Base-by-base conservation (phyloP, 1,140 invertebrate genomes). In the Araneus ventricosus region DNA sequence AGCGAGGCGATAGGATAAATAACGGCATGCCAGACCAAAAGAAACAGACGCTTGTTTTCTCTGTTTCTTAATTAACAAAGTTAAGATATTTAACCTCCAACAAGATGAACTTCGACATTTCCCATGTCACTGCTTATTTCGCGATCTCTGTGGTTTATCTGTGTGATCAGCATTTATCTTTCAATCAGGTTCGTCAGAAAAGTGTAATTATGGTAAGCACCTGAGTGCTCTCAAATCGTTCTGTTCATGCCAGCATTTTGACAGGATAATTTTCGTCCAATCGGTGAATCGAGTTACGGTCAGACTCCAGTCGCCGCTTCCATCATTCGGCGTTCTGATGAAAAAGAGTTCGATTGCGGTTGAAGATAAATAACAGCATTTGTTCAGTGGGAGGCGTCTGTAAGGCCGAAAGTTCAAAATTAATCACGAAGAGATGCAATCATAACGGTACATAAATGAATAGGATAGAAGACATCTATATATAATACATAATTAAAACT, bases 151-250 rank as follows among this genome's bases (percentile, higher is more conserved):
- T 34, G 30, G 30, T 75, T 75, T 27, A 75, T 75, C 70, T 75
- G 70, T 75, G 70, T 75, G 70, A 75, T 75, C 70, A 75, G 30
- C 70, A 75, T 30, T 75, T 34, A 75, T 30, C 70, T 37, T 75
- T 75, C 70, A 75, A 75, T 75, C 70, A 75, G 14, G 34, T 75
- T 75, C 70, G 34, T 37, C 70, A 20, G 6, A 75, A 34, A 75
- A 34, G 10, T 20, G 34, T 6, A 75, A 75, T 75, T 75, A 75
- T 5, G 20, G n/a, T 20, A 8, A 34, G 70, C 4, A 37, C 70
- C 2, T 75, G 70, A 30, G 70, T 20, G 70, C 70, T 37, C 63
- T 27, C 63, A 24, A 63, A 27, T n/a, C 61, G 8, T 70, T 70
- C 4, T 20, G 30, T 37, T 37, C 34, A 37, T 17, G 20, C 34